Evolutionary conservation across 2,888 invertebrate genomes (phyloP), one percentile per base, ranked within the genome.

Genomic region (Meteorus colon): DNA sequence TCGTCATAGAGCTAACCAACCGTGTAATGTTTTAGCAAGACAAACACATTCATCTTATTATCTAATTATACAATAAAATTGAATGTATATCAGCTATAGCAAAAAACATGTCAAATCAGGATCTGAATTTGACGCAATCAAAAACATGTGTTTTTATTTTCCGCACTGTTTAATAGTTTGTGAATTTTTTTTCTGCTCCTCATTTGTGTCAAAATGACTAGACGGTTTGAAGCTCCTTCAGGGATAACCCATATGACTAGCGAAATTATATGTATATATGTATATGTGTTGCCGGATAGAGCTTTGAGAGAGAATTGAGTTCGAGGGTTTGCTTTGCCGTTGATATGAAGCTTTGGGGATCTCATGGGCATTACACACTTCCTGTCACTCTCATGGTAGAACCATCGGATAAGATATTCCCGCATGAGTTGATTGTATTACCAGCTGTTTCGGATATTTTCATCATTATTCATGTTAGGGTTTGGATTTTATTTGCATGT

Each of bases 91-190:
- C 45, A 37, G 69, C 65, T 65, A 6, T 65, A 24, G 41, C 41
- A n/a, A 65, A 77, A 59, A 67, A 76, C 76, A 76, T 76, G 72
- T 75, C 75, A 48, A 75, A 77, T n/a, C 24, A 60, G 55, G 37
- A 34, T 68, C 74, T 74, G 78, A 78, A 77, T 78, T 66, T 78
- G 82, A 81, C 80, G 51, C 55, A 73, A 73, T 74, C 68, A 69
- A 79, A 78, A 83, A 84, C 85, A 84, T 80, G 81, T 84, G 85
- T 85, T 82, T 77, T 76, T 59, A 77, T 79, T 80, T 78, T 76
- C 76, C 37, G 37, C 65, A 5, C n/a, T 65, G 37, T 34, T 31
- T 76, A 41, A 45, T 66, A 14, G 27, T 41, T 41, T 5, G 4
- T 2, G 6, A 12, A 12, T 41, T 41, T 41, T 41, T 41, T 34